Evolutionary conservation across 2,113 vertebrate genomes (phyloP).

Genomic region (Heliornis fulica): DNA sequence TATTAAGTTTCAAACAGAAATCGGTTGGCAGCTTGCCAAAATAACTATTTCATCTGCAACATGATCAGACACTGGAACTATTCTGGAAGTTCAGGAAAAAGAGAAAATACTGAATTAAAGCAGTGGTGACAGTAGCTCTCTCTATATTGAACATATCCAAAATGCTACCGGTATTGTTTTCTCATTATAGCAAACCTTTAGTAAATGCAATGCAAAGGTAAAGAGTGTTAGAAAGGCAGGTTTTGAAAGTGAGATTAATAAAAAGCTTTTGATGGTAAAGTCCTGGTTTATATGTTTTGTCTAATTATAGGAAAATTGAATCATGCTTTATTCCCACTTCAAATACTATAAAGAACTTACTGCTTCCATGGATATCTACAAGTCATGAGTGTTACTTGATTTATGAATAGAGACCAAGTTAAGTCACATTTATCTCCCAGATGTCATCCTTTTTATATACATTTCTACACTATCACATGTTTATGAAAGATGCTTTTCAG

Average conservation of each 20-base stretch:
- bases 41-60: conserved; percentile 41
- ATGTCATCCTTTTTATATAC: neutral
- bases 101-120: conserved; percentile 13
- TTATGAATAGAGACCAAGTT: neutral
- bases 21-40: conserved; percentile 28
- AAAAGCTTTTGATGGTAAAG: neutral
- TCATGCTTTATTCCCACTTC: neutral
- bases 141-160: neutral
- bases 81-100: conserved; percentile 1
- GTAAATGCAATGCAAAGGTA: neutral
- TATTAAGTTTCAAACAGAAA: conserved; percentile 63
- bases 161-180: neutral
- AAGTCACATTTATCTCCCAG: neutral
- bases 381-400: neutral
- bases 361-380: neutral
- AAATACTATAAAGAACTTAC: neutral
- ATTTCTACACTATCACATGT: neutral
- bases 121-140: neutral
- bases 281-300: neutral
- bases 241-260: neutral
- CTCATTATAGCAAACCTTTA: neutral
- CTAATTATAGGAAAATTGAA: neutral
- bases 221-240: neutral
- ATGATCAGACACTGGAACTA: conserved; percentile 9
- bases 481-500: neutral